These are phyloP conservation scores for Drosophila eohydei DNA, from an alignment of 2,888 invertebrate genomes.

Conservation along the genomic window DNA sequence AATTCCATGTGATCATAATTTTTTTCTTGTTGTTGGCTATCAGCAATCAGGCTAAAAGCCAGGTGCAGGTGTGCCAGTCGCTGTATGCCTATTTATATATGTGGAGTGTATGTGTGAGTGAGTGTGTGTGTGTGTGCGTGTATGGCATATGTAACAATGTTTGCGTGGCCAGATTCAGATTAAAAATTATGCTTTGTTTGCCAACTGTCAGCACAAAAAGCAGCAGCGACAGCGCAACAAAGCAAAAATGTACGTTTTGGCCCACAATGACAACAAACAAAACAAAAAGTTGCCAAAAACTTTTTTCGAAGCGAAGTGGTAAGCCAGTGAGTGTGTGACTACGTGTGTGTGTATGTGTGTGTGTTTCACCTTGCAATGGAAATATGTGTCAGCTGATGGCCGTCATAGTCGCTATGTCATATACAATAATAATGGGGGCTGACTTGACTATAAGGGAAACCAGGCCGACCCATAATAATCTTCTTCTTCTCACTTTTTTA, in stretches of 20 bases:
- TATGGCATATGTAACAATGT: conserved; percentile 76
- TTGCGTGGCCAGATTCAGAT: conserved; percentile 74
- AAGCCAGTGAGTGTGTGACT: conserved; percentile 13
- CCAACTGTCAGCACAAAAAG: conserved; percentile 78
- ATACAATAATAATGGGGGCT: conserved; percentile 44
- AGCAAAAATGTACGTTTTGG: conserved; percentile 43
- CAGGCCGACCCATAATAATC: conserved; percentile 62
- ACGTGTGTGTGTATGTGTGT: conserved; percentile 11
- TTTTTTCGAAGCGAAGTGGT: conserved; percentile 27
- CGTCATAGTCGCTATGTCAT: conserved; percentile 50
- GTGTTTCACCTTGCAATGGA: conserved; percentile 60
- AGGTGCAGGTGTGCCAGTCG: conserved; percentile 59
- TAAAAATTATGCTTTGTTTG: conserved; percentile 81
- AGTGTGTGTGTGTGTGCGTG: conserved; percentile 26
- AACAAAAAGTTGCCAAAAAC: conserved; percentile 70
- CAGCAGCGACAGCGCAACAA: conserved; percentile 43
- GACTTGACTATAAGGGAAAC: conserved; percentile 24
- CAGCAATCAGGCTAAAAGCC: conserved; percentile 77
- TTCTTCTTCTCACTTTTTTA: conserved; percentile 22
- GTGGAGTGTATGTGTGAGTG: neutral
- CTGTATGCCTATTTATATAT: conserved; percentile 13
- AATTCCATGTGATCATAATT: conserved; percentile 69
- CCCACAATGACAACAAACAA: conserved; percentile 71
- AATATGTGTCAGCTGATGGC: conserved; percentile 72
- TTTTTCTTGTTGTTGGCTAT: conserved; percentile 42